phyloP scores from a whole-genome alignment of 2,113 vertebrate genomes.

The Todiramphus chloris region DNA sequence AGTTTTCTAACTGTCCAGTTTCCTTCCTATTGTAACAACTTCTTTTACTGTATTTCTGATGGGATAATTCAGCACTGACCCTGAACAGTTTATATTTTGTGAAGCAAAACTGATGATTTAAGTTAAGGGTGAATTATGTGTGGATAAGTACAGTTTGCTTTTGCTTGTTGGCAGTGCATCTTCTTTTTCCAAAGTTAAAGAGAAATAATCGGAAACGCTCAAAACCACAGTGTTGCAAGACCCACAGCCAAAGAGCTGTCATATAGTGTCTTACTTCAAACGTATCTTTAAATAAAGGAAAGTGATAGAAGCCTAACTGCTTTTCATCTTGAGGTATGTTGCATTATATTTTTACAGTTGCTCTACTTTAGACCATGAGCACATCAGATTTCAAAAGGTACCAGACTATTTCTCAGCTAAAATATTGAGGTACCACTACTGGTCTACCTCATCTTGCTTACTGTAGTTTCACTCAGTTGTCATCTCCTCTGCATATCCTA shows the following conservation, averaged over 20 bases:
- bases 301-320: not conserved
- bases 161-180: not conserved
- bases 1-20: not conserved
- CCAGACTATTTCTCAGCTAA: not conserved
- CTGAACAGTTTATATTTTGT: constrained; percentile 15
- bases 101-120: constrained; percentile 18
- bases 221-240: not conserved
- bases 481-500: accelerated
- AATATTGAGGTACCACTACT: not conserved
- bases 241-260: not conserved
- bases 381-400: not conserved
- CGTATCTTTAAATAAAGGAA: not conserved
- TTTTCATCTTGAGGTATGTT: not conserved
- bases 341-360: not conserved
- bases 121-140: not conserved
- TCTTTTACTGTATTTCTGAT: not conserved
- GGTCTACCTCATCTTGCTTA: not conserved
- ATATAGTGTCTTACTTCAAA: not conserved
- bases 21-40: not conserved
- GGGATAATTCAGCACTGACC: not conserved
- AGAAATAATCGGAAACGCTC: not conserved
- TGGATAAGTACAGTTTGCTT: constrained; percentile 23
- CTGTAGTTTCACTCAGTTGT: not conserved
- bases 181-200: constrained; percentile 28
- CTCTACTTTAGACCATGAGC: not conserved